Evolutionary conservation across 2,888 invertebrate genomes (phyloP).

Genomic region (Chrysolina haemoptera): DNA sequence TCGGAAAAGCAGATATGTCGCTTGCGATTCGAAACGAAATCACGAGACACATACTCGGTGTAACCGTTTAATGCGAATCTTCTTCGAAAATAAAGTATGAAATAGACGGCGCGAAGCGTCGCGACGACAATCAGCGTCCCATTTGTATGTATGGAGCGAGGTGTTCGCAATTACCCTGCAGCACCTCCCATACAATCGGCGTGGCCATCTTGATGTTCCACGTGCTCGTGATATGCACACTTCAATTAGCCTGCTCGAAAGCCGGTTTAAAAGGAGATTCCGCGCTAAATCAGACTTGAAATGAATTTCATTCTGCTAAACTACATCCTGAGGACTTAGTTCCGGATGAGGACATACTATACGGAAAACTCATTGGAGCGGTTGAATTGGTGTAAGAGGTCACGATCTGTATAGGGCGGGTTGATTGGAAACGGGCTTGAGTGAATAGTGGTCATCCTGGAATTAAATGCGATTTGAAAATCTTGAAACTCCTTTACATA

Average conservation of each 20-base stretch:
- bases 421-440: too few species aligned
- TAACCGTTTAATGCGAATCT: conserved; percentile 41
- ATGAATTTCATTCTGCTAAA: conserved; percentile 55
- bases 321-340: conserved; percentile 44
- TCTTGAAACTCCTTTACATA: too few species aligned
- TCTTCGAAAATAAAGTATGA: conserved; percentile 50
- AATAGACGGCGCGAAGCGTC: conserved; percentile 36
- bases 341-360: conserved; percentile 22
- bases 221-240: conserved; percentile 61
- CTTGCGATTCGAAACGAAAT: conserved; percentile 10
- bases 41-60: conserved; percentile 31
- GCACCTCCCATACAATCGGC: conserved; percentile 45
- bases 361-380: conserved; percentile 33
- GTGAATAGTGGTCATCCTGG: too few species aligned
- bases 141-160: conserved; percentile 66
- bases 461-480: too few species aligned
- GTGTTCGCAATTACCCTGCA: conserved; percentile 61
- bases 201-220: conserved; percentile 57
- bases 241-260: conserved; percentile 63
- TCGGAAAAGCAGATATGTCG: not conserved
- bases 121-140: conserved; percentile 55
- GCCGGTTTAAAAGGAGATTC: conserved; percentile 61
- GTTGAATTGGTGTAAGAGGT: conserved; percentile 15
- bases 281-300: conserved; percentile 62
- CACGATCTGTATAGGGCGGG: too few species aligned